Conservation (phyloP, 1,140 invertebrate species). For the Nymphalis io region DNA sequence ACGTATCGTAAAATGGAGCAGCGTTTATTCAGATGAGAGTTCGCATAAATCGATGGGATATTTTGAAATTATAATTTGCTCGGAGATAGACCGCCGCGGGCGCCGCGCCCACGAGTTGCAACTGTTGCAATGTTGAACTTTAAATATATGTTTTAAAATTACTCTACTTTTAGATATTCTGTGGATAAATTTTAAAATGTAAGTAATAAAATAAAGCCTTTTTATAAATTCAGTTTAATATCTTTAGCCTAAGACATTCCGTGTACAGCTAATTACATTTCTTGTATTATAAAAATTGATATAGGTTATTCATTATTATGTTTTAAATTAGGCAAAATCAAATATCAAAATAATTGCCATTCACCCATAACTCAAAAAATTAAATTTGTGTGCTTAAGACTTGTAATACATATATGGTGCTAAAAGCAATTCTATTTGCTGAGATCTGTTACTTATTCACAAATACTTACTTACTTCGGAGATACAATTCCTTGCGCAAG, state of each 20-base stretch:
- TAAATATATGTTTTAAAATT: conserved; percentile 9
- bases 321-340: background rate
- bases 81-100: conserved; percentile 60
- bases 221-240: too few relatives aligned
- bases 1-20: conserved; percentile 58
- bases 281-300: too few relatives aligned
- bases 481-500: conserved; percentile 15
- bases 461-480: conserved; percentile 13
- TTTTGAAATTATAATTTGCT: conserved; percentile 79
- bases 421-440: conserved; percentile 29
- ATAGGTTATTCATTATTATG: too few relatives aligned
- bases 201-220: background rate
- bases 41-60: conserved; percentile 73
- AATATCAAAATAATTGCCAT: background rate
- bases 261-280: too few relatives aligned
- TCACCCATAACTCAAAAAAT: background rate
- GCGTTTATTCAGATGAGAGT: conserved; percentile 68
- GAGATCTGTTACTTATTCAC: conserved; percentile 12
- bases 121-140: conserved; percentile 18
- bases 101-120: conserved; percentile 58
- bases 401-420: conserved; percentile 16
- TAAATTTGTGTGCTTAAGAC: background rate
- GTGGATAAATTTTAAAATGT: background rate
- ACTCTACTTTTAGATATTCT: background rate
- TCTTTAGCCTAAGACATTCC: too few relatives aligned